Percentiles rank a stretch among this genome's conserved stretches.
Conservation (phyloP, 2,888 invertebrate genomes). For the Macrosoma leucophasiata region DNA sequence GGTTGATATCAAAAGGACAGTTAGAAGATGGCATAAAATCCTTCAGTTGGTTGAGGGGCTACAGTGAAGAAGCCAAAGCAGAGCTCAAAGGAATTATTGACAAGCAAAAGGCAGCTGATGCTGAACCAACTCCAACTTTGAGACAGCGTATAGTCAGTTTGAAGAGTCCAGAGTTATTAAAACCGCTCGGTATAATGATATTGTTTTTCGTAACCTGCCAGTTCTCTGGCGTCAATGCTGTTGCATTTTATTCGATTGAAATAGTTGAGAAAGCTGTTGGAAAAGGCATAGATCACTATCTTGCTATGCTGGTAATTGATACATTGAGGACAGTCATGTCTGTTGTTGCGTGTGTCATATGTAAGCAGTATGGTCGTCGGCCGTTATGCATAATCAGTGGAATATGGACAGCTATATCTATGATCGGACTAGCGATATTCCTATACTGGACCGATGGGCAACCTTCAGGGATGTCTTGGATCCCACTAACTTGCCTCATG, state of each 20-base stretch:
- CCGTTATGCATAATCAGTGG: slow-evolving; percentile 80
- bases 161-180: slow-evolving; percentile 68
- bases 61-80: slow-evolving; percentile 58
- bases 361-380: slow-evolving; percentile 78
- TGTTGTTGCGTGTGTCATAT: slow-evolving; percentile 76
- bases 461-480: slow-evolving; percentile 59
- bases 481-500: slow-evolving; percentile 70
- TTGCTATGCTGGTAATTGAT: slow-evolving; percentile 80
- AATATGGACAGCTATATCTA: slow-evolving; percentile 75
- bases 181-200: slow-evolving; percentile 77
- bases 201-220: slow-evolving; percentile 81
- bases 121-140: slow-evolving; percentile 42
- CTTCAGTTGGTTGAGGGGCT: slow-evolving; percentile 77
- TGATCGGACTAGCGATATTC: slow-evolving; percentile 72
- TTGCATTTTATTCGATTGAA: slow-evolving; percentile 82
- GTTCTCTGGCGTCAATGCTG: slow-evolving; percentile 82
- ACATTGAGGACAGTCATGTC: slow-evolving; percentile 77
- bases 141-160: slow-evolving; percentile 50
- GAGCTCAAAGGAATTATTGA: slow-evolving; percentile 68
- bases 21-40: slow-evolving; percentile 74
- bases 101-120: slow-evolving; percentile 49
- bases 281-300: slow-evolving; percentile 77
- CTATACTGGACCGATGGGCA: slow-evolving; percentile 46
- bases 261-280: slow-evolving; percentile 77
- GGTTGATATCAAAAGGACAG: slow-evolving; percentile 78